phyloP scores from a whole-genome alignment of 2,797 vertebrate genomes.

The Brachyrhaphis roseni region DNA sequence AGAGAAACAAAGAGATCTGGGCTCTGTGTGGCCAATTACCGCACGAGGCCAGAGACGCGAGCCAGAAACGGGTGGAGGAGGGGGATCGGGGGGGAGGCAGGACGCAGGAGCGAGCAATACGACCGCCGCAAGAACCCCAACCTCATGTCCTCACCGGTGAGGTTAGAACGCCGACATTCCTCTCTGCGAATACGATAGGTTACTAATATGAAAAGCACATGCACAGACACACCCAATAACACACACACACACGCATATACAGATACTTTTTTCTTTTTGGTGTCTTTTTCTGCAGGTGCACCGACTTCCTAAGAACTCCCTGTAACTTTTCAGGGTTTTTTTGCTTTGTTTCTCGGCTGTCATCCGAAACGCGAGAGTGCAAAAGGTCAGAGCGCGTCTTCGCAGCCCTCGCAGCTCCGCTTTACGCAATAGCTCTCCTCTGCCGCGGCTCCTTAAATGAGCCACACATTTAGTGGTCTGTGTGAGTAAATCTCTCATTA shows the following conservation, averaged over 20 bases:
- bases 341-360: neutral
- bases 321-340: neutral
- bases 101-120: conserved; percentile 40
- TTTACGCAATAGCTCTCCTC: conserved; percentile 61
- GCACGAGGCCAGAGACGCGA: conserved; percentile 55
- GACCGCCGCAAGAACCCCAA: conserved; percentile 49
- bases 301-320: conserved; percentile 2
- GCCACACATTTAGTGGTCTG: conserved; percentile 80
- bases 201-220: conserved; percentile 27
- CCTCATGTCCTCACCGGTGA: conserved; percentile 40
- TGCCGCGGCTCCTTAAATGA: conserved; percentile 72
- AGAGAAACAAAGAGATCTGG: conserved; percentile 76
- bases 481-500: conserved; percentile 82
- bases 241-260: neutral
- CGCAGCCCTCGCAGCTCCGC: neutral
- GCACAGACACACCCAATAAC: neutral
- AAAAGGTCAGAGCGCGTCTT: conserved; percentile 46
- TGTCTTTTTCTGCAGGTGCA: conserved; percentile 44
- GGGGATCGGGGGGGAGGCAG: conserved; percentile 31
- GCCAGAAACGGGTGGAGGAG: conserved; percentile 34
- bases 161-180: conserved; percentile 47
- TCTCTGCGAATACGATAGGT: conserved; percentile 34
- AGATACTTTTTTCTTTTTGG: neutral
- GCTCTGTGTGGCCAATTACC: conserved; percentile 79
- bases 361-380: conserved; percentile 25